Evolutionary conservation across 2,888 invertebrate genomes (phyloP).

Genomic region (Cheilosia soror): DNA sequence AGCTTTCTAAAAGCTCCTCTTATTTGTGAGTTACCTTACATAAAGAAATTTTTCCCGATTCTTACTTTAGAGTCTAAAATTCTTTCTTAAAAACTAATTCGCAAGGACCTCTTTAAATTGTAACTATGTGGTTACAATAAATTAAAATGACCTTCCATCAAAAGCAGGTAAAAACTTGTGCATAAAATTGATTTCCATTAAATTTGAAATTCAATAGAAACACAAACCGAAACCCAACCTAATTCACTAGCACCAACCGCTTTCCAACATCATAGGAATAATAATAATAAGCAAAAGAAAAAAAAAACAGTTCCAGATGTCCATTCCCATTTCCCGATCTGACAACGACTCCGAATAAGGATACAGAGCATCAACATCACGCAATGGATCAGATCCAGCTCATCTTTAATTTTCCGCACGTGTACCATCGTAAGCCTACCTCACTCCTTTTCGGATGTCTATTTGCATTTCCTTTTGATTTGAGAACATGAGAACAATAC

Average conservation of each 20-base stretch:
- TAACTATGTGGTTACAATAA: too few relatives aligned
- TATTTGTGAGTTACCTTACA: too few relatives aligned
- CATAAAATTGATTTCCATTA: not conserved
- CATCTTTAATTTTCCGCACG: conserved; percentile 49
- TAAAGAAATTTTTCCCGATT: too few relatives aligned
- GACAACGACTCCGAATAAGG: not conserved
- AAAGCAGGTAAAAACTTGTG: too few relatives aligned
- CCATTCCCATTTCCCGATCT: conserved; percentile 11
- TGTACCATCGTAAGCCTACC: conserved; percentile 34
- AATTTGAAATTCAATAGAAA: conserved; percentile 7
- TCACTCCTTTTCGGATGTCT: not conserved
- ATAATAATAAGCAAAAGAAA: not conserved
- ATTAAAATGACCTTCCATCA: too few relatives aligned
- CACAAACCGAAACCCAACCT: too few relatives aligned
- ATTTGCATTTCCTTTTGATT: conserved; percentile 49
- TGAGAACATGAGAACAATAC: conserved; percentile 5
- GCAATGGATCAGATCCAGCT: conserved; percentile 15
- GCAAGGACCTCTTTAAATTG: too few relatives aligned
- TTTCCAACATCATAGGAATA: not conserved
- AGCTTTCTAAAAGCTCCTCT: too few relatives aligned
- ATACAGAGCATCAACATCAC: not conserved
- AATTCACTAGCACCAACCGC: not conserved
- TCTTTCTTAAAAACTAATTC: too few relatives aligned
- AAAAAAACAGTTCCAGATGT: not conserved
- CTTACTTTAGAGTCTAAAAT: too few relatives aligned